Conservation (phyloP, 2,888 invertebrate genomes). For the Nasonovia ribisnigri region DNA sequence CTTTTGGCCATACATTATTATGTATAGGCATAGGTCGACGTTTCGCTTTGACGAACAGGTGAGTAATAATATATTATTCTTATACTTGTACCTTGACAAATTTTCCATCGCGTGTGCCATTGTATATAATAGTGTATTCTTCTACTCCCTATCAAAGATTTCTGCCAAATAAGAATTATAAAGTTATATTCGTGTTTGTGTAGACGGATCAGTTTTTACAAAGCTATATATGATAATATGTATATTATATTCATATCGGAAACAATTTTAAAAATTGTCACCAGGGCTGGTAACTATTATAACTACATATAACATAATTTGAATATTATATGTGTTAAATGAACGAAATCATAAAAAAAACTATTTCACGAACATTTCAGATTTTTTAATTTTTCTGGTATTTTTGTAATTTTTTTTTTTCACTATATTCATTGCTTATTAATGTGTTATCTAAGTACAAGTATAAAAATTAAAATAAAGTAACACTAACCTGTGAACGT, state of each 20-base stretch:
- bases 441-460: no score
- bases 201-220: neutral
- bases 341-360: no score
- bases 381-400: no score
- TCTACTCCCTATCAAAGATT: neutral
- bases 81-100: neutral
- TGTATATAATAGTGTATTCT: neutral
- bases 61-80: neutral
- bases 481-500: no score
- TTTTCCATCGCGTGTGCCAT: neutral
- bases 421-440: no score
- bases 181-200: neutral
- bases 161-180: neutral
- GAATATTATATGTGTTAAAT: no score
- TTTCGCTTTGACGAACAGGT: neutral
- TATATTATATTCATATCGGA: neutral
- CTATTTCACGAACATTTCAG: no score
- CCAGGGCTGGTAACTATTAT: no score
- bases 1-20: neutral
- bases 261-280: neutral
- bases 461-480: no score
- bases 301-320: no score
- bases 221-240: neutral
- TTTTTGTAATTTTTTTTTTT: no score
- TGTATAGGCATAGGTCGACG: neutral